Base-by-base conservation (phyloP, 2,888 invertebrate species). In the Polyploca ridens region DNA sequence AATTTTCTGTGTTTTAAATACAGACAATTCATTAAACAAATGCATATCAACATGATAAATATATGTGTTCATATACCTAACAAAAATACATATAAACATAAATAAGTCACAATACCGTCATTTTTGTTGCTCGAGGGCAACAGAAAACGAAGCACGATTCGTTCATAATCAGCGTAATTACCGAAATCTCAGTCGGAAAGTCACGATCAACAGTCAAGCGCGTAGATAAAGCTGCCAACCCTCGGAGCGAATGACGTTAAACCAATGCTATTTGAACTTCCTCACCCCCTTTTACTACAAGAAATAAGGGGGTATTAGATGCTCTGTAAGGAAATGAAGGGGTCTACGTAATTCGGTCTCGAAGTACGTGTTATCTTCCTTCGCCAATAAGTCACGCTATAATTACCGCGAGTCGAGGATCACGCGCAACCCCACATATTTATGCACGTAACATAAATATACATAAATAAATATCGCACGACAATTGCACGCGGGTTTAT, bases 301-400 rank as follows among this genome's bases (percentile, higher is more conserved):
- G 64, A 64, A 64, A 60, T 62, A 41, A 58, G 58, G 64, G 65
- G 11, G 14, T 41, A 38, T 19, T 38, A 66, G 70, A 66, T 64
- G 69, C 16, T 5, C 33, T 57, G 62, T 44, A 58, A 74, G 66
- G 69, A 66, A 61, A 69, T 59, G 14, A 62, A 73, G 73, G 73
- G 90, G 57, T 87, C 88, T 76, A 62, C 6, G 63, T 71, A 79
- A 63, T 70, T 68, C 86, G 88, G 93, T 79, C 78, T 84, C 76
- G 78, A 79, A 76, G 86, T 87, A 90, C 90, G 90, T 90, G 93
- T 91, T 93, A 93, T 93, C 93, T 90, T 85, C 84, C 83, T 86
- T 86, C 88, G 88, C 88, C 93, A 93, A 94, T 93, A 93, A 93
- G 92, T 94, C 93, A 93, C 88, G 88, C 92, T 89, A 91, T 94